Base-by-base conservation (phyloP, 2,888 invertebrate genomes). In the Trachelus stipa region DNA sequence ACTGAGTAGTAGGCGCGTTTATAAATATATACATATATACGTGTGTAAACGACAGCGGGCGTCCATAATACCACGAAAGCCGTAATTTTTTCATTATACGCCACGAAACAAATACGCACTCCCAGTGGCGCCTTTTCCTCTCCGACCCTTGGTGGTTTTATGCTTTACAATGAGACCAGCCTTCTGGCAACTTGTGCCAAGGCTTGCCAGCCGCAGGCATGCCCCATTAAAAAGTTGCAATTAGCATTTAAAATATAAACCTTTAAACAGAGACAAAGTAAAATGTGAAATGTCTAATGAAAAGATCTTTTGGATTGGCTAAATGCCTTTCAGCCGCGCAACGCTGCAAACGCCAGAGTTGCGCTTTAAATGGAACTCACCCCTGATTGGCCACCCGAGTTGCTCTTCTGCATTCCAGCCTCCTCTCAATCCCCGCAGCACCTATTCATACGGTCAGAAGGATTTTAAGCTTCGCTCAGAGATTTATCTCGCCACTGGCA, bases 181-280 rank as follows among this genome's bases (percentile, higher is more conserved):
- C 71, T 31, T 12, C 71, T 31, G 33, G 71, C 33, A 71, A 34
- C 71, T 71, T 31, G 33, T 71, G 31, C 71, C 71, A 12, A 31
- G 71, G 31, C 69, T 34, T 40, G 40, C 40, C 83, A 83, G 83
- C 84, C 81, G 35, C 35, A 84, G 85, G 83, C 84, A 83, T 85
- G 88, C 87, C 84, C 90, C 88, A 90, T 90, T 90, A 88, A 90
- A 90, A 89, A 87, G 87, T 89, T 87, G 91, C 90, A 91, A 91
- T 91, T 90, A 91, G 89, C 90, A 91, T 90, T 90, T 90, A 89
- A 89, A 90, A 90, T 88, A 89, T 88, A 88, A 87, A 88, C 86
- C 87, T 85, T 83, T 82, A 79, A 81, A 81, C 79, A 82, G 87
- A 87, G 86, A 89, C 56, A 56, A 71, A 34, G 33, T 33, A 11